Base-by-base conservation (phyloP, 2,888 invertebrate species). In the Rhingia rostrata region DNA sequence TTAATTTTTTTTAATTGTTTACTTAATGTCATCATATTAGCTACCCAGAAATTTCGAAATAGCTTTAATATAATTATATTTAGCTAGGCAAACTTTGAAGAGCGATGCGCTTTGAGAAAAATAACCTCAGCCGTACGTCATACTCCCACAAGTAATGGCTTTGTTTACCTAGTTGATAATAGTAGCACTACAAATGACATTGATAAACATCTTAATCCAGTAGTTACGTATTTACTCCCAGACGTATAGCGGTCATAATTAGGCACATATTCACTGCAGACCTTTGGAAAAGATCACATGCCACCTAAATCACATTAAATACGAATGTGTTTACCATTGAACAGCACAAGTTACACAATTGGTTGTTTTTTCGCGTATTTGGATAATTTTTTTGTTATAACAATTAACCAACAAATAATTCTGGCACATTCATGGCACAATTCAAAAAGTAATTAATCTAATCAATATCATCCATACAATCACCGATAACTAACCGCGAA, bases 401-500 rank as follows among this genome's bases (percentile, higher is more conserved):
- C 30, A 72, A 12, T 30, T 43, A 45, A 45, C 66, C 60, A 74
- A 67, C 67, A 67, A 74, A 73, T 80, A 73, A 58, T 73, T 64
- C 51, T 47, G 32, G 32, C 37, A 73, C 39, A 30, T 51, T 58
- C 4, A 45, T 5, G 64, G 47, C 45, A 33, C 49, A 49, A 49
- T 63, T 37, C 4, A n/a, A 35, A 22, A 6, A 43, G 33, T 43
- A 37, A 67, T 30, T 67, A 30, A 39, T 37, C 47, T 7, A 33
- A 43, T n/a, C 3, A 43, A 60, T 9, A 45, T 49, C 4, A 2
- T 51, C 30, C 41, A 2, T 12, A 35, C 3, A 56, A 41, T 32
- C 47, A 51, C 53, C 6, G 7, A 6, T 7, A 47, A 58, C 39
- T 10, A 69, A 60, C 47, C 70, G 60, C 32, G 33, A 49, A 58